Evolutionary conservation across 2,113 vertebrate species (phyloP).

Genomic region (Grus americana): DNA sequence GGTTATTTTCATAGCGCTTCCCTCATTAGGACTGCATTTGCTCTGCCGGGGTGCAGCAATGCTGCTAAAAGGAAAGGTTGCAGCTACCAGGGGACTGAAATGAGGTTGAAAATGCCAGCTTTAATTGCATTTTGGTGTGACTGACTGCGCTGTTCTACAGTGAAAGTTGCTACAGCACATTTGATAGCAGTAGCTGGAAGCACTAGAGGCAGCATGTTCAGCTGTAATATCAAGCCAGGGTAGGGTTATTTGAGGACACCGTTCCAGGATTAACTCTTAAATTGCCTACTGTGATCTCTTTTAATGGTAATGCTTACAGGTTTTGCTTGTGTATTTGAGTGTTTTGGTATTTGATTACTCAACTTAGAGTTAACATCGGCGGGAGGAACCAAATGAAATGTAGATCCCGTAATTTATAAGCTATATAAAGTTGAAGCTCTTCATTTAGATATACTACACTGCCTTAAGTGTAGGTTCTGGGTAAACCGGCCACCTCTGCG

Average conservation of each 20-base stretch:
- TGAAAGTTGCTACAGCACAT: constrained; percentile 10
- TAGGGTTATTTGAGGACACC: constrained; percentile 52
- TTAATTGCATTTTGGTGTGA: constrained; percentile 4
- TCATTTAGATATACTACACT: background rate
- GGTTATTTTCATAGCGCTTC: background rate
- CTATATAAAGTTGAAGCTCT: background rate
- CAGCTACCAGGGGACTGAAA: background rate
- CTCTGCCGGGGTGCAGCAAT: background rate
- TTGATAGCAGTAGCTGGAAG: constrained; percentile 44
- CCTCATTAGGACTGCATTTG: background rate
- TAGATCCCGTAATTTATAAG: constrained; percentile 9
- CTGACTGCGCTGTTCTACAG: background rate
- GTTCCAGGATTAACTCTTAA: constrained; percentile 51
- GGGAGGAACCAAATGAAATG: background rate
- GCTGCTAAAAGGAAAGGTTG: background rate
- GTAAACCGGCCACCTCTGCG: background rate
- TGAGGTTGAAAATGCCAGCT: constrained; percentile 36
- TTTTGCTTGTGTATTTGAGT: background rate
- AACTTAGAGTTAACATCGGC: background rate
- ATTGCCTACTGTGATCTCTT: background rate
- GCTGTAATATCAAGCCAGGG: constrained; percentile 34
- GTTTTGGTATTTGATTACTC: background rate
- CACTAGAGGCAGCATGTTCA: constrained; percentile 49
- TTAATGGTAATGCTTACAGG: background rate
- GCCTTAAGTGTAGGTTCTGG: background rate